A percentile compares a stretch with the other conserved stretches of the same genome.
phyloP scores from a whole-genome alignment of 23 tunicate genomes.

The Botrylloides violaceus region DNA sequence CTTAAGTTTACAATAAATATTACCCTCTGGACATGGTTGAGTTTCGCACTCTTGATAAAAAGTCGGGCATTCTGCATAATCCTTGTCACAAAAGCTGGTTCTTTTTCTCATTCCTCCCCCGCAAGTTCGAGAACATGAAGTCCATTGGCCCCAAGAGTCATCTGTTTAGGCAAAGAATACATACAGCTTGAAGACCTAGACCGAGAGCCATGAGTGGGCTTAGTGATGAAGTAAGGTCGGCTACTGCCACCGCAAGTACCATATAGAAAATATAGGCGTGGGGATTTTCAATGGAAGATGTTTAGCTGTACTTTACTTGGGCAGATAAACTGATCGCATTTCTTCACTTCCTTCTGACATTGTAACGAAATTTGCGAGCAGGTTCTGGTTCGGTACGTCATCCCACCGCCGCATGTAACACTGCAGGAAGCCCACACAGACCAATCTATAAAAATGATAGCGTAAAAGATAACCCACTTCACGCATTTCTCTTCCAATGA shows the following conservation, averaged over 20 bases:
- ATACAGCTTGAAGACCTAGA: too few species aligned
- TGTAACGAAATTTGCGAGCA: background rate
- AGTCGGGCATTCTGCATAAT: slow-evolving; percentile 3
- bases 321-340: background rate
- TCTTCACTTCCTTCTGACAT: background rate
- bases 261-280: too few species aligned
- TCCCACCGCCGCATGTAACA: slow-evolving; percentile 3
- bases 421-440: slow-evolving; percentile 11
- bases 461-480: too few species aligned
- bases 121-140: slow-evolving; percentile 17
- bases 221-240: too few species aligned
- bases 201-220: too few species aligned
- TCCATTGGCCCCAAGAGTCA: slow-evolving; percentile 8
- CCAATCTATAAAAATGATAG: slow-evolving; percentile 5
- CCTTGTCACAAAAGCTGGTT: slow-evolving; percentile 15
- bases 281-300: too few species aligned
- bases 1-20: too few species aligned
- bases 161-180: too few species aligned
- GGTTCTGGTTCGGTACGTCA: background rate
- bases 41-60: slow-evolving; percentile 18
- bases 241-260: too few species aligned
- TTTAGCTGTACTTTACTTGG: too few species aligned
- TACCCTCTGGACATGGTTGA: slow-evolving; percentile 19
- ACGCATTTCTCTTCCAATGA: too few species aligned
- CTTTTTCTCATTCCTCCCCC: slow-evolving; percentile 26